Conservation (phyloP, 2,113 vertebrate genomes). For the Conger conger region DNA sequence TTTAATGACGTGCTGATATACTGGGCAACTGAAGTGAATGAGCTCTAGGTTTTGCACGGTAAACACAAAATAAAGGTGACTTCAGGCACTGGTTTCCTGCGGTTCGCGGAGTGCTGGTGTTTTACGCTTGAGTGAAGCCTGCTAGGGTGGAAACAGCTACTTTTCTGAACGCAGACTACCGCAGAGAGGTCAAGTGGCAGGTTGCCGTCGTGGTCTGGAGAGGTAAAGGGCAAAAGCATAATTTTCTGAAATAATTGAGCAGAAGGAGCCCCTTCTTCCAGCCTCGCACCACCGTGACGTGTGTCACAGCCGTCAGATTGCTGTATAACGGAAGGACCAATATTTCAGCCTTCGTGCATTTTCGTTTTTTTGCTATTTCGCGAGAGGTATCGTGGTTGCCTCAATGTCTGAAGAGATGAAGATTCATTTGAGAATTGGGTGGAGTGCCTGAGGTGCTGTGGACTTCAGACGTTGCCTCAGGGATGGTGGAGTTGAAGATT, state of each 20-base stretch:
- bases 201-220: neutral
- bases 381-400: neutral
- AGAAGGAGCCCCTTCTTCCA: neutral
- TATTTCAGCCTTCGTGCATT: neutral
- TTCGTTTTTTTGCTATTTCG: no score
- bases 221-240: neutral
- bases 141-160: neutral
- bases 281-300: neutral
- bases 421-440: no score
- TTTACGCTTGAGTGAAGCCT: neutral
- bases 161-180: neutral
- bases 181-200: neutral
- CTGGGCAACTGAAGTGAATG: neutral
- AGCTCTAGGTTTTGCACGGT: neutral
- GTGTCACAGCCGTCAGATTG: neutral
- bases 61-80: neutral
- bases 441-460: no score
- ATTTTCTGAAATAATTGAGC: conserved; percentile 19
- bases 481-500: no score
- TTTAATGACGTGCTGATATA: neutral
- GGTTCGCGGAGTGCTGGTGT: neutral
- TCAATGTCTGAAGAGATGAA: neutral
- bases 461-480: no score
- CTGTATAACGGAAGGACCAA: neutral
- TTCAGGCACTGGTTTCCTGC: neutral